Conservation (phyloP, 2,888 invertebrate species). For the Hirtodrosophila trivittata region DNA sequence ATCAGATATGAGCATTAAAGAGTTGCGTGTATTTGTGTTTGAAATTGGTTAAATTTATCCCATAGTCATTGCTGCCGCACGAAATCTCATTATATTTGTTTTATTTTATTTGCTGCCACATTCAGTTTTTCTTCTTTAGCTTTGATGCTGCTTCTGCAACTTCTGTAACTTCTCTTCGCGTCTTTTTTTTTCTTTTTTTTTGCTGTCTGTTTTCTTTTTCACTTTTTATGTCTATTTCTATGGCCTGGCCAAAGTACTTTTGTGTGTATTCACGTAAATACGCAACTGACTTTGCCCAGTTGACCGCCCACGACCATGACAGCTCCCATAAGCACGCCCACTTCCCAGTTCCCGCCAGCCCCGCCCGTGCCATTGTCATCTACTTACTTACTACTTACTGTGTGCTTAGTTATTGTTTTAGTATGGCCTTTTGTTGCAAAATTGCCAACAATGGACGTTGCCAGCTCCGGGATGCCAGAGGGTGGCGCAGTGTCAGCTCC, state of each 20-base stretch:
- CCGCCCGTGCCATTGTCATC: conserved; percentile 64
- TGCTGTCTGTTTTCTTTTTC: conserved; percentile 19
- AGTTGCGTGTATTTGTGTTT: no score
- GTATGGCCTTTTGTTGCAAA: conserved; percentile 75
- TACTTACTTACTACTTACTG: conserved; percentile 77
- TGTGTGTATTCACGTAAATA: conserved; percentile 19
- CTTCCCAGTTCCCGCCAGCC: background rate
- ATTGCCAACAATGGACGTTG: conserved; percentile 72
- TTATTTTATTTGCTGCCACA: conserved; percentile 74
- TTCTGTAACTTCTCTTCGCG: conserved; percentile 29
- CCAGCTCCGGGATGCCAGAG: conserved; percentile 53
- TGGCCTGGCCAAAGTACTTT: conserved; percentile 54
- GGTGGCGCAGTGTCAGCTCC: no score
- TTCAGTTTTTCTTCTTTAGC: conserved; percentile 44
- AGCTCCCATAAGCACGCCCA: background rate
- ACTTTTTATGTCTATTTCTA: conserved; percentile 50
- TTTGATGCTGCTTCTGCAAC: conserved; percentile 30
- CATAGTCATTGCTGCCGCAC: conserved; percentile 48
- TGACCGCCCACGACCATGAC: conserved; percentile 17
- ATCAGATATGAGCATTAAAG: no score
- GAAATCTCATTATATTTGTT: conserved; percentile 82
- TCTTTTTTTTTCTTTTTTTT: conserved; percentile 13
- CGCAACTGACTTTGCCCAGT: conserved; percentile 40
- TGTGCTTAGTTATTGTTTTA: conserved; percentile 78
- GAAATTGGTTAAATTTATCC: background rate